Conservation (phyloP, 2,113 vertebrate species). For the Tyto alba region DNA sequence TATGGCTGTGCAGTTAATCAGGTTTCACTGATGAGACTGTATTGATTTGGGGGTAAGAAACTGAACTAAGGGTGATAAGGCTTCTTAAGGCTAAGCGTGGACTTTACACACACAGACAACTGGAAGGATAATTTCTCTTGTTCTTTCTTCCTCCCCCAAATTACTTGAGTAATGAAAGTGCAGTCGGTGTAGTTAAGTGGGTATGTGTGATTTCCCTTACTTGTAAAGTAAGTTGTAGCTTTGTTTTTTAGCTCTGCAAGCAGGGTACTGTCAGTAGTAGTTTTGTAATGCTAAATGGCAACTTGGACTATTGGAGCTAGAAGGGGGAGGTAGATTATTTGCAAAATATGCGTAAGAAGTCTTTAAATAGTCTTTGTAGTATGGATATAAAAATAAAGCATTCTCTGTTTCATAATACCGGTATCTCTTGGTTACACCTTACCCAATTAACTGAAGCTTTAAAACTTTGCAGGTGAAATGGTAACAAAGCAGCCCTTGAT, state of each 20-base stretch:
- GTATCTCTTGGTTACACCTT: not conserved
- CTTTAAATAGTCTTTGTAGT: not conserved
- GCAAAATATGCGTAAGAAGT: not conserved
- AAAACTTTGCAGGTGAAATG: conserved; percentile 86
- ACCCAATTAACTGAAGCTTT: not conserved
- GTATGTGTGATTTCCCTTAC: not conserved
- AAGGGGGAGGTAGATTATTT: not conserved
- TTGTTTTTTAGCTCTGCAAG: not conserved
- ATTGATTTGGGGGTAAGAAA: not conserved
- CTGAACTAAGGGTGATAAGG: not conserved
- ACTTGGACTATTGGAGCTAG: not conserved
- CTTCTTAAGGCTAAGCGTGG: not conserved
- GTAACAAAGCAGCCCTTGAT: conserved; percentile 98
- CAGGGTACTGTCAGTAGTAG: not conserved
- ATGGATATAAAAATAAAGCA: not conserved
- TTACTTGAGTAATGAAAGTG: not conserved
- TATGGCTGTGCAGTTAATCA: not conserved
- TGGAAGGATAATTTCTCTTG: not conserved
- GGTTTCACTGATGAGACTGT: not conserved
- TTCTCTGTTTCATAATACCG: not conserved
- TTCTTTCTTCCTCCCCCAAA: not conserved
- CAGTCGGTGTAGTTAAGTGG: not conserved
- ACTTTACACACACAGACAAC: not conserved
- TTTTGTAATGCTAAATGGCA: not conserved
- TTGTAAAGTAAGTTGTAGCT: not conserved